Evolutionary conservation across 2,113 vertebrate genomes (phyloP).

Genomic region (Mustela lutreola): DNA sequence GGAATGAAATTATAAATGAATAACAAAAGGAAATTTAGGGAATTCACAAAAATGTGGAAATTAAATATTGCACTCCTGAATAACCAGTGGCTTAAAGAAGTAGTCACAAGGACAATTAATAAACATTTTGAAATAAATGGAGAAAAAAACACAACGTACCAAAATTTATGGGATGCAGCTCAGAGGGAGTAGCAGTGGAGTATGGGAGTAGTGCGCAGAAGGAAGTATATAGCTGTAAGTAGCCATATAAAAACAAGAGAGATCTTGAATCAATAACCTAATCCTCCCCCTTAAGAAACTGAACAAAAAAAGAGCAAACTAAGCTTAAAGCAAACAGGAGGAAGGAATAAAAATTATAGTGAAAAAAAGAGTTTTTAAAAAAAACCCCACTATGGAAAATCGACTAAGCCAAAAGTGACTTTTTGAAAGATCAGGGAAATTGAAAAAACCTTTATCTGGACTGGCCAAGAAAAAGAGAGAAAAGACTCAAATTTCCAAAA

Average conservation of each 20-base stretch:
- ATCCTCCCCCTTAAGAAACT: not conserved
- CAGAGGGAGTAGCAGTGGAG: not conserved
- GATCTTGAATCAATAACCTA: not conserved
- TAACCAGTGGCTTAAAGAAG: not conserved
- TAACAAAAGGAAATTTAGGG: not conserved
- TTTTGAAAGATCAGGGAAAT: not conserved
- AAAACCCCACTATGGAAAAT: not conserved
- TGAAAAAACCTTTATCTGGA: not conserved
- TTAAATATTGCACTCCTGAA: not conserved
- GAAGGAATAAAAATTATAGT: not conserved
- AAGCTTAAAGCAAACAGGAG: not conserved
- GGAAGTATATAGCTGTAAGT: not conserved
- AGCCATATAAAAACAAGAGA: not conserved
- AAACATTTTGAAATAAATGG: not conserved
- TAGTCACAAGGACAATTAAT: not conserved
- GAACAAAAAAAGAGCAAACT: not conserved
- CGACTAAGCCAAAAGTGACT: not conserved
- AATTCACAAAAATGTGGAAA: not conserved
- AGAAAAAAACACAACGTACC: not conserved
- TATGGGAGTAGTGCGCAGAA: not conserved
- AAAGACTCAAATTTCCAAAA: conserved; percentile 1
- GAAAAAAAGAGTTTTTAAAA: not conserved
- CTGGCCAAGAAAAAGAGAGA: not conserved
- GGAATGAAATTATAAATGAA: not conserved
- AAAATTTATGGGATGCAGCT: not conserved